phyloP scores from a whole-genome alignment of 2,113 vertebrate genomes.

The Sturnira hondurensis region DNA sequence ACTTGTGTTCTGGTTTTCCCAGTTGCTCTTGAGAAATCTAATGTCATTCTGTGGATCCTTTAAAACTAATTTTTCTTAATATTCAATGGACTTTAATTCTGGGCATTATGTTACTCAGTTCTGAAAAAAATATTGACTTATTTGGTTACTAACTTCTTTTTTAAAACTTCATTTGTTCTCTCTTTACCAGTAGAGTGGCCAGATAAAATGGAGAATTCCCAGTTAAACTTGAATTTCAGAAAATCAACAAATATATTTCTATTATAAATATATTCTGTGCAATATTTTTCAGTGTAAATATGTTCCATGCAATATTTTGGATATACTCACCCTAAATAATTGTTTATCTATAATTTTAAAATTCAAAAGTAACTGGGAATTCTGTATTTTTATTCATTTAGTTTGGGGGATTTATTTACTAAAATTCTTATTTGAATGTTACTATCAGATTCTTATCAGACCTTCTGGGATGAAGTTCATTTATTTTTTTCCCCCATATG shows the following conservation, averaged over 20 bases:
- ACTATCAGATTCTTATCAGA: not conserved
- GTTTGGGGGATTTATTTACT: not conserved
- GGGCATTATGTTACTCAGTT: not conserved
- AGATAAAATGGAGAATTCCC: not conserved
- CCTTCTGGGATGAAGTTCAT: not conserved
- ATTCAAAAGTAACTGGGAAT: not conserved
- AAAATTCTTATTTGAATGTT: not conserved
- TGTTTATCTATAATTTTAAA: not conserved
- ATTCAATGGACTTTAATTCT: not conserved
- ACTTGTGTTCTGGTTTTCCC: not conserved
- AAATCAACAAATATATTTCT: too few relatives aligned
- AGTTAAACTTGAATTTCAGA: not conserved
- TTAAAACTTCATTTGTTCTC: not conserved
- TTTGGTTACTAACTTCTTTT: slow-evolving; percentile 8
- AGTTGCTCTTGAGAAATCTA: not conserved
- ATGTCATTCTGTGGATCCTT: not conserved
- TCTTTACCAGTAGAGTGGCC: not conserved
- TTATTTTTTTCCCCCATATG: not conserved
- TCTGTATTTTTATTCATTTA: not conserved
- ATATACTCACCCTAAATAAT: not conserved
- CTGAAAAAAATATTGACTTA: not conserved
- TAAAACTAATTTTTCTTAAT: not conserved
- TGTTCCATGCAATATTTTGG: too few relatives aligned
- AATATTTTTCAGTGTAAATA: too few relatives aligned
- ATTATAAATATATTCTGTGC: too few relatives aligned